Percentiles rank a stretch among this genome's conserved stretches.
Conservation (phyloP, 2,888 invertebrate genomes). For the Caenorhabditis parvicauda region DNA sequence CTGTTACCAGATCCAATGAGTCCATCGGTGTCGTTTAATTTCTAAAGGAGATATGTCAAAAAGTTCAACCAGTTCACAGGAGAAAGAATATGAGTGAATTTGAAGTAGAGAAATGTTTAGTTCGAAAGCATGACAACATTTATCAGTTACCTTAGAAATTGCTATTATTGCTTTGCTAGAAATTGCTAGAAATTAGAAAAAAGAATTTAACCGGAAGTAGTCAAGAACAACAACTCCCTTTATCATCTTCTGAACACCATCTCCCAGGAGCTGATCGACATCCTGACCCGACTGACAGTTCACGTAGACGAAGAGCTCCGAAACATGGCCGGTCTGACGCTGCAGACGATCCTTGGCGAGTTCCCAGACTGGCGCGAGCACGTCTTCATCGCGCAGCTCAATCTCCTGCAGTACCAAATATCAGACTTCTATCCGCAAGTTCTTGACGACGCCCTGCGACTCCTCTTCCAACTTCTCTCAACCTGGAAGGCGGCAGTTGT, state of each 20-base stretch:
- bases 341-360: constrained; percentile 87
- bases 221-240: too few relatives aligned
- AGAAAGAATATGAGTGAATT: too few relatives aligned
- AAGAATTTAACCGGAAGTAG: too few relatives aligned
- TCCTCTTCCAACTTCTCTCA: constrained; percentile 85
- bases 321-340: constrained; percentile 64
- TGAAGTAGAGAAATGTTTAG: too few relatives aligned
- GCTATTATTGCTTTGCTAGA: too few relatives aligned
- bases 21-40: constrained; percentile 67
- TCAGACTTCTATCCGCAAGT: constrained; percentile 81
- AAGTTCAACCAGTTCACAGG: background rate
- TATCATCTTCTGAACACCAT: background rate
- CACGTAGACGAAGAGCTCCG: constrained; percentile 98
- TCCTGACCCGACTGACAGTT: constrained; percentile 87
- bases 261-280: constrained; percentile 82
- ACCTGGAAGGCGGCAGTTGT: constrained; percentile 81
- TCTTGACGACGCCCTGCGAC: constrained; percentile 86
- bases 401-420: constrained; percentile 48
- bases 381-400: constrained; percentile 72
- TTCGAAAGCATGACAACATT: too few relatives aligned
- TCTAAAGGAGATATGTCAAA: background rate
- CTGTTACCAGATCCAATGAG: constrained; percentile 97
- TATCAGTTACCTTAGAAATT: too few relatives aligned
- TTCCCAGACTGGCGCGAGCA: constrained; percentile 97
- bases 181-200: too few relatives aligned